Conservation (phyloP, 1,140 invertebrate species). For the Monomorium pharaonis region DNA sequence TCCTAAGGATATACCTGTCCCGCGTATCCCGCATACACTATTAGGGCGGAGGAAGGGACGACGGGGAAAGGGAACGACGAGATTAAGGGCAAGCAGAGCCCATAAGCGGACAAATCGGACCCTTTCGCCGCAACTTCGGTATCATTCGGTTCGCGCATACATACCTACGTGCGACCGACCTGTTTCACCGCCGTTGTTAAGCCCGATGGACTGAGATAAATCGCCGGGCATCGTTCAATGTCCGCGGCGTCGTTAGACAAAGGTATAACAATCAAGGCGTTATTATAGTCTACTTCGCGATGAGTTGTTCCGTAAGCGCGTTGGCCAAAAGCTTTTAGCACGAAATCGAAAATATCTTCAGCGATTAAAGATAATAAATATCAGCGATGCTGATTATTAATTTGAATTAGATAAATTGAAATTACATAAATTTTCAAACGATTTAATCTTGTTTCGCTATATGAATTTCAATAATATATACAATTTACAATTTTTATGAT, state of each 20-base stretch:
- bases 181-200: background rate
- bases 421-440: background rate
- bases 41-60: slow-evolving; percentile 8
- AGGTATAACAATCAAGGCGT: background rate
- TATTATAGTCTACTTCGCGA: slow-evolving; percentile 21
- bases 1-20: slow-evolving; percentile 27
- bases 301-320: background rate
- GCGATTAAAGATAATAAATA: background rate
- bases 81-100: slow-evolving; percentile 13
- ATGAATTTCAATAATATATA: background rate
- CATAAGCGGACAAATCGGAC: slow-evolving; percentile 32
- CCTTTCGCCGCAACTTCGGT: slow-evolving; percentile 4
- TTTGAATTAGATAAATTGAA: background rate
- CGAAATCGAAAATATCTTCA: background rate
- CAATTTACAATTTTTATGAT: background rate
- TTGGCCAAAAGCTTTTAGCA: background rate
- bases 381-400: background rate
- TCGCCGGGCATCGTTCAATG: background rate
- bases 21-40: background rate
- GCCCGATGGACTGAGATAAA: background rate
- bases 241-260: background rate
- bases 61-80: background rate
- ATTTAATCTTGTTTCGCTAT: background rate
- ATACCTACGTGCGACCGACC: background rate
- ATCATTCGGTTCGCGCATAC: background rate